Conservation (phyloP, 2,888 invertebrate species). For the Hirtodrosophila trivittata region DNA sequence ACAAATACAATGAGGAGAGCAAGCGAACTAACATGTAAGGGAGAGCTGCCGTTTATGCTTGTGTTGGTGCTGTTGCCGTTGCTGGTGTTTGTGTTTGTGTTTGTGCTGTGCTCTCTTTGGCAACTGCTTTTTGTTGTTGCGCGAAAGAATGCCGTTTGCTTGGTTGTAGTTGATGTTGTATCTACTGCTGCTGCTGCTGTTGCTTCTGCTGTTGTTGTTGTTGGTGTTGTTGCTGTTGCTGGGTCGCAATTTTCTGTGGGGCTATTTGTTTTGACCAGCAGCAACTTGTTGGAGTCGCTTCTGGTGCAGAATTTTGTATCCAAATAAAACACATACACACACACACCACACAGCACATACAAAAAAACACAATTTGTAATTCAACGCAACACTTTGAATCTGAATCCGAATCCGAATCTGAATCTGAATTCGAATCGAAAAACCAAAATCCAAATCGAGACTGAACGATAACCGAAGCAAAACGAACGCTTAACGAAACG, state of each 20-base stretch:
- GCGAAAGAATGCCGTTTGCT: constrained; percentile 82
- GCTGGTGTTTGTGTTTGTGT: constrained; percentile 31
- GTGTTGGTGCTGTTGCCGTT: constrained; percentile 26
- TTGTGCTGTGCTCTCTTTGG: constrained; percentile 60
- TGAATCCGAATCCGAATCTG: constrained; percentile 28
- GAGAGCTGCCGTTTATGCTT: constrained; percentile 39
- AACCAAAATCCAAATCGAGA: constrained; percentile 56
- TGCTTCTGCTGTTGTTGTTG: constrained; percentile 21
- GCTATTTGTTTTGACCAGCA: constrained; percentile 72
- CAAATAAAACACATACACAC: constrained; percentile 35
- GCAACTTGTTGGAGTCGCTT: constrained; percentile 70
- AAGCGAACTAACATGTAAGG: constrained; percentile 23
- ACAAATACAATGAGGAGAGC: constrained; percentile 30
- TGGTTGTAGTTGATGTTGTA: constrained; percentile 68
- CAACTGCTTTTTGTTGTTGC: constrained; percentile 80
- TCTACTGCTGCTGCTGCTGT: constrained; percentile 14
- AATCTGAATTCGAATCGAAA: constrained; percentile 34
- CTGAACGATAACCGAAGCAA: constrained; percentile 48
- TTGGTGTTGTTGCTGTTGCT: constrained; percentile 48
- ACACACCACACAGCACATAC: constrained; percentile 11
- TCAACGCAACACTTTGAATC: constrained; percentile 48
- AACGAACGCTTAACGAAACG: constrained; percentile 51
- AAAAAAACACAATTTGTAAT: constrained; percentile 57
- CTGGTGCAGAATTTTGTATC: constrained; percentile 44
- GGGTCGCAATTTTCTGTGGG: constrained; percentile 70